Percentiles rank a stretch among this genome's conserved stretches.
Conservation (phyloP, 2,888 invertebrate species). For the Diarsia rubi region DNA sequence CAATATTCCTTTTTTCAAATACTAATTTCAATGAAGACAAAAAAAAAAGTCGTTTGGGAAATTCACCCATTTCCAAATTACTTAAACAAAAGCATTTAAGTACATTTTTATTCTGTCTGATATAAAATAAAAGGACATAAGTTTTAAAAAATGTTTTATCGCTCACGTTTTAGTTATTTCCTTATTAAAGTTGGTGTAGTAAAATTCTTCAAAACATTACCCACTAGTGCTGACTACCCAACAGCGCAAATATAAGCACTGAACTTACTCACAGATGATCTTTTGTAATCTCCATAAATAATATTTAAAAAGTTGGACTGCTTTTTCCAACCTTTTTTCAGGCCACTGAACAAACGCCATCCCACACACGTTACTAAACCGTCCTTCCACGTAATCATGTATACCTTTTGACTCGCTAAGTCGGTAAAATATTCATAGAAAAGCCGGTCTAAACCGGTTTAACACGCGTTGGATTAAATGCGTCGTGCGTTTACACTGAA, state of each 20-base stretch:
- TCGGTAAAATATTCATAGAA: constrained; percentile 57
- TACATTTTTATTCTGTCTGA: no score
- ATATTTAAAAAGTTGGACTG: constrained; percentile 1
- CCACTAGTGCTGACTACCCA: background rate
- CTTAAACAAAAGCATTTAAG: no score
- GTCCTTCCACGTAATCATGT: constrained; percentile 42
- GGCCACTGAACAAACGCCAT: constrained; percentile 26
- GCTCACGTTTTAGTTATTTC: background rate
- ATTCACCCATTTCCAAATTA: no score
- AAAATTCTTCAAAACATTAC: background rate
- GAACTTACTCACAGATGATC: background rate
- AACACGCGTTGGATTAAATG: constrained; percentile 22
- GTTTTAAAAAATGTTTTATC: background rate
- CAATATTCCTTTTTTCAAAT: no score
- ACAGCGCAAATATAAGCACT: background rate
- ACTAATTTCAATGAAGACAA: no score
- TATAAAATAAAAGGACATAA: no score
- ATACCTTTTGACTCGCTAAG: constrained; percentile 33
- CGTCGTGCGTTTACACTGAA: constrained; percentile 28
- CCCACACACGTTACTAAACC: constrained; percentile 3
- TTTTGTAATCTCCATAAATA: background rate
- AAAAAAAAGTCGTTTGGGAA: no score
- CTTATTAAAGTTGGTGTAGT: background rate
- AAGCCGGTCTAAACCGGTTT: constrained; percentile 32
- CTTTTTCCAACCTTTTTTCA: constrained; percentile 18